A percentile compares a stretch with the other conserved stretches of the same genome.
Conservation (phyloP, 2,888 invertebrate species). For the Onchidella celtica region DNA sequence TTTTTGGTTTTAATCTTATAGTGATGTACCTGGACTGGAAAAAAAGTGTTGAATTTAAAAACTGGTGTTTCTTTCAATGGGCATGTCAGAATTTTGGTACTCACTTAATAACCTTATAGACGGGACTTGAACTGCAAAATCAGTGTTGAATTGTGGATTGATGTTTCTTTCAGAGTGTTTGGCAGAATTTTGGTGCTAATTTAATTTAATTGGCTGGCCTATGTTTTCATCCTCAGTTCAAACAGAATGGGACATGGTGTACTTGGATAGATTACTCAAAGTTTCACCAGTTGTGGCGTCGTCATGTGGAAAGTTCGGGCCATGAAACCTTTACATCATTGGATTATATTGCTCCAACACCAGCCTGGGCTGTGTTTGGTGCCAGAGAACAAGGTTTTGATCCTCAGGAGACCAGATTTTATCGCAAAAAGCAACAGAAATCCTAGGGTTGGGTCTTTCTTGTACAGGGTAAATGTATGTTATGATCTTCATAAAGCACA, state of each 20-base stretch:
- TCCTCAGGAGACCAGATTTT: slow-evolving; percentile 82
- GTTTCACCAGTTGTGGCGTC: slow-evolving; percentile 81
- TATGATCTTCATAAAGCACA: no score
- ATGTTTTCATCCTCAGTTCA: slow-evolving; percentile 81
- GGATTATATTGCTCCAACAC: slow-evolving; percentile 83
- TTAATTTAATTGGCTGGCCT: no score
- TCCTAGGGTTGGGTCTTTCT: background rate
- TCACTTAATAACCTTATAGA: no score
- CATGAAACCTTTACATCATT: slow-evolving; percentile 80
- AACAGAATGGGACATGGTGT: slow-evolving; percentile 82
- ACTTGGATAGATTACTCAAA: slow-evolving; percentile 84
- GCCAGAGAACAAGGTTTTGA: slow-evolving; percentile 83
- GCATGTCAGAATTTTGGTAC: no score
- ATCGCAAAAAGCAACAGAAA: slow-evolving; percentile 72
- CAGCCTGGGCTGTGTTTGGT: slow-evolving; percentile 83
- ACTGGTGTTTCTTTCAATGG: background rate
- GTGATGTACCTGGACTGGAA: no score
- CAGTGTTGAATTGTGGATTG: no score
- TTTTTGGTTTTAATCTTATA: no score
- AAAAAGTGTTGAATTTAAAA: background rate
- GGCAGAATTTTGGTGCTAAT: no score
- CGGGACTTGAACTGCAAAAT: no score
- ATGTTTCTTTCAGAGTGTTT: no score
- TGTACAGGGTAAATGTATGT: no score
- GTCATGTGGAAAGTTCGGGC: slow-evolving; percentile 78